Evolutionary conservation across 2,113 vertebrate species (phyloP).

Genomic region (Microcebus murinus): DNA sequence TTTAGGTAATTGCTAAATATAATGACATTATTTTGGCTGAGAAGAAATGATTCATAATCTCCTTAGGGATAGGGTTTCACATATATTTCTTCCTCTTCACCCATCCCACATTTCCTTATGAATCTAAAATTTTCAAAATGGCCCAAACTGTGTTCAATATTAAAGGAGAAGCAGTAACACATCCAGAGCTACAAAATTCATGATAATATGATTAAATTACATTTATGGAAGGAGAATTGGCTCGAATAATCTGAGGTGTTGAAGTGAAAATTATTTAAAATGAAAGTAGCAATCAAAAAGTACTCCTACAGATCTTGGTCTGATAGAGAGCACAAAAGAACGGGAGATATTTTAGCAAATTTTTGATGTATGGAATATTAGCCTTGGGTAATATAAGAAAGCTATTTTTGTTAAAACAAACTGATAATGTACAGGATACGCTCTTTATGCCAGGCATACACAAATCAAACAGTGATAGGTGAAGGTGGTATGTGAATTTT

Average conservation of each 20-base stretch:
- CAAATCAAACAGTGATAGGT: constrained; percentile 49
- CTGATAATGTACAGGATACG: neutral
- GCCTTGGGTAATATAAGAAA: neutral
- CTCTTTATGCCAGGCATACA: neutral
- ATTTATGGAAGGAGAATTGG: constrained; percentile 53
- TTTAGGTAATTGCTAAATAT: constrained; percentile 52
- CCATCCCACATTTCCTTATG: neutral
- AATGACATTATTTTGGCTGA: constrained; percentile 48
- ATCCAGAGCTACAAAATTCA: constrained; percentile 31
- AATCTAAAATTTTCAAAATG: constrained; percentile 60
- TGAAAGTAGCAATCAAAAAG: constrained; percentile 60
- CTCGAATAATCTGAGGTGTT: constrained; percentile 70
- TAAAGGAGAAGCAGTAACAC: neutral
- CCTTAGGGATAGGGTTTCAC: neutral
- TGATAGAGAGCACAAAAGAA: constrained; percentile 36
- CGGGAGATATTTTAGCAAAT: neutral
- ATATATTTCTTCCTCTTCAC: constrained; percentile 3
- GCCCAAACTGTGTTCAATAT: constrained; percentile 37
- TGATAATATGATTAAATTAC: constrained; percentile 68
- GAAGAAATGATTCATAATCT: constrained; percentile 19
- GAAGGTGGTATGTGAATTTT: neutral
- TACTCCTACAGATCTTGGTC: constrained; percentile 18
- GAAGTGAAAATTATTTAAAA: constrained; percentile 74
- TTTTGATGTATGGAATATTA: neutral
- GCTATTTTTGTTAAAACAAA: constrained; percentile 22